Base-by-base conservation (phyloP, 2,888 invertebrate species). In the Rhimphoctona megacephalus region DNA sequence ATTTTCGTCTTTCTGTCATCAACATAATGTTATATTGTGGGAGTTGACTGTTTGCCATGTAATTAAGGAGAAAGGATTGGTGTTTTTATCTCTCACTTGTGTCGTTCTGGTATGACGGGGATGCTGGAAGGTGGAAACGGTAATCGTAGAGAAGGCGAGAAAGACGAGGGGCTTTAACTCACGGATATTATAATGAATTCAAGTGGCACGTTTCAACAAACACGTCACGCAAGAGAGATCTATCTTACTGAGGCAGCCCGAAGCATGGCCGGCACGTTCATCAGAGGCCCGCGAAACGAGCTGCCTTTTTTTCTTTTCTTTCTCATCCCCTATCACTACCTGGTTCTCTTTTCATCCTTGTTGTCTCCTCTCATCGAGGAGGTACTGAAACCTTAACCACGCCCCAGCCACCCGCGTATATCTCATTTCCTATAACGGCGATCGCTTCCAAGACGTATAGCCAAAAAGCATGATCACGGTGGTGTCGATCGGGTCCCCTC, bases 211-310 rank as follows among this genome's bases (percentile, higher is more conserved):
- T 90, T 85, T 90, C 89, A 85, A 90, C 89, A 89, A 90, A 89
- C 90, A 89, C 88, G 90, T 91, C 91, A 91, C 91, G 91, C 87
- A 88, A 87, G 79, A 80, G 87, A 90, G 90, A 91, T 91, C 89
- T 86, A 88, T 91, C 91, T 91, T 90, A 85, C 85, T 76, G 85
- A 84, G 86, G 82, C 87, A 83, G 79, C 80, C 64, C 70, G 78
- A 67, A 83, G 85, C 89, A 89, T 88, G 89, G 88, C 85, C 86
- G 83, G 87, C 88, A 81, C 90, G 90, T 91, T 91, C 91, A 90
- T 91, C 91, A 91, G 88, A 73, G 57, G 5, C 57, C 30, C 80
- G 84, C 84, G 89, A 83, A 90, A 90, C 88, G 84, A 90, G 88
- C 88, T 87, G 83, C 86, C 89, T 88, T 79, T 70, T 84, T 83